Base-by-base conservation (phyloP, 2,113 vertebrate genomes). In the Lethenteron reissneri region DNA sequence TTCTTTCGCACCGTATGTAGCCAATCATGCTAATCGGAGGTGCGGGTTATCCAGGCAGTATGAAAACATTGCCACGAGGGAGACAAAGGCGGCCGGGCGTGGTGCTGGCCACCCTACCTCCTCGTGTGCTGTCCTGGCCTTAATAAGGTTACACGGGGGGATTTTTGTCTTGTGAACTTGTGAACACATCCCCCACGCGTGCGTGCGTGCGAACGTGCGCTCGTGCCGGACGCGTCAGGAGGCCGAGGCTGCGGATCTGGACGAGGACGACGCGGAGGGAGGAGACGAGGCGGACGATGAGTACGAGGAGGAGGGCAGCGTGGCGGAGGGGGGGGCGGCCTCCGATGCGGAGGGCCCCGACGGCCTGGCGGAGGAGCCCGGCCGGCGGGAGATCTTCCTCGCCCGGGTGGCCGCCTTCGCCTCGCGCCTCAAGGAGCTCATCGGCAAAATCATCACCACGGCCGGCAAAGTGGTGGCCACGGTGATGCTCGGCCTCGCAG, bases 401-500 rank as follows among this genome's bases (percentile, higher is more conserved):
- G 64, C n/a, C n/a, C n/a, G 25, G 10, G 25, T 8, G 17, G 76
- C 81, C 0, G 73, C 80, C n/a, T 80, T 87, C 71, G 75, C 82
- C 3, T 73, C 78, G 1, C 80, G 79, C 69, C 72, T 87, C 56
- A 81, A 78, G 69, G 73, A 81, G 56, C 72, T 83, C 21, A 56
- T 84, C 56, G 82, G 83, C 9, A 74, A 81, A 11, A 73, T 83
- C 62, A 78, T 83, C 75, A 82, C 80, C 64, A 78, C 79, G 2
- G 79, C 80, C 3, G 81, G 81, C n/a, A 86, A 85, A 76, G 79
- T 83, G 25, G 79, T 86, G 74, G 80, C 83, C 12, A 80, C 84
- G 3, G 59, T 88, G 4, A 80, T 87, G 11, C 78, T 87, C 72
- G 82, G 85, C 1, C 62, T 86, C 13, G 82, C 85, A 83, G 86